Evolutionary conservation across 2,113 vertebrate genomes (phyloP).

Genomic region (Rhodinocichla rosea): DNA sequence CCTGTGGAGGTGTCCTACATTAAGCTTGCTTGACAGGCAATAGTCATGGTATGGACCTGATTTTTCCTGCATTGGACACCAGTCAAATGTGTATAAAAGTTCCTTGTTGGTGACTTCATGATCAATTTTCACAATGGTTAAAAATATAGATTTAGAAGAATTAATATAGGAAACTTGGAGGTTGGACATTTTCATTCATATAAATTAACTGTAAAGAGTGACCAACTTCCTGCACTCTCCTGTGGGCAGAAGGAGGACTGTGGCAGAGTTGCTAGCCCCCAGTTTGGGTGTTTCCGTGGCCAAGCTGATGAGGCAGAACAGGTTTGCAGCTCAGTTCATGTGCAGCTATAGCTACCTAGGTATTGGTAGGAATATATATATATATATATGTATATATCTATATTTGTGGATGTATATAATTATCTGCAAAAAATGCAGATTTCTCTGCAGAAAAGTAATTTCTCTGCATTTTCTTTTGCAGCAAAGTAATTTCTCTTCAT

Average conservation of each 20-base stretch:
- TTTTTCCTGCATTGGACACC: not conserved
- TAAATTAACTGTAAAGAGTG: not conserved
- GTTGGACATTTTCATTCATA: not conserved
- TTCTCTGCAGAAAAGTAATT: not conserved
- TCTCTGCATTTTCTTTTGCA: not conserved
- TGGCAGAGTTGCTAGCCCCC: not conserved
- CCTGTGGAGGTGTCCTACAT: not conserved
- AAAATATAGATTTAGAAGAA: not conserved
- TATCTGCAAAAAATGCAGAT: not conserved
- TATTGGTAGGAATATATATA: too few relatives aligned
- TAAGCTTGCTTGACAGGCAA: not conserved
- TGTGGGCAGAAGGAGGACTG: not conserved
- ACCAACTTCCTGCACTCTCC: not conserved
- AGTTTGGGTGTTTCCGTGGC: not conserved
- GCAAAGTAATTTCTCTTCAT: not conserved
- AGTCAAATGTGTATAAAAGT: not conserved
- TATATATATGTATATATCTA: too few relatives aligned
- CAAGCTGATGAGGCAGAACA: not conserved
- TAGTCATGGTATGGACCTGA: not conserved
- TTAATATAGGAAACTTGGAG: not conserved
- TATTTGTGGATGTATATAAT: not conserved
- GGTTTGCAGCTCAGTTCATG: not conserved
- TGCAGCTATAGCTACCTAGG: not conserved
- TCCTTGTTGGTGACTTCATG: not conserved
- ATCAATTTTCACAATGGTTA: not conserved